A percentile compares a stretch with the other conserved stretches of the same genome.
These are phyloP conservation scores for Sarcophaga variegata DNA, from an alignment of 2,888 invertebrate species.

Conservation along the genomic window DNA sequence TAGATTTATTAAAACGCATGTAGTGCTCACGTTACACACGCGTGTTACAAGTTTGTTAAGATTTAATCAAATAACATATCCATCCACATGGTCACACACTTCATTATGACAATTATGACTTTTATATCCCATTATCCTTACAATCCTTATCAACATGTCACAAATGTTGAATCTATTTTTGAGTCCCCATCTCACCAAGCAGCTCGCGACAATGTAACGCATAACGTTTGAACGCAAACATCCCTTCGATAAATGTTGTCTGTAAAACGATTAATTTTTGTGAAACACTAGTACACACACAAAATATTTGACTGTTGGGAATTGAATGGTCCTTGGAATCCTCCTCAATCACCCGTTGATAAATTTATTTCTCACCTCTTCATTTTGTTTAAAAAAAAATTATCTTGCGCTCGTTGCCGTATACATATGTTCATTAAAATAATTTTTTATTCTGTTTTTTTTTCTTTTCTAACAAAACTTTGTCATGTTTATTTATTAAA, in stretches of 20 bases:
- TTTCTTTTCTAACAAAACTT: too few relatives aligned
- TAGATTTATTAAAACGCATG: not conserved
- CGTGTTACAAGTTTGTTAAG: slow-evolving; percentile 13
- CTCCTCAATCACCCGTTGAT: not conserved
- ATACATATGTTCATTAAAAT: too few relatives aligned
- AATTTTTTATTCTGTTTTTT: too few relatives aligned
- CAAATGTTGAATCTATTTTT: not conserved
- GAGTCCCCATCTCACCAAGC: too few relatives aligned
- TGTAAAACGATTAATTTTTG: slow-evolving; percentile 17
- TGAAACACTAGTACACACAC: not conserved
- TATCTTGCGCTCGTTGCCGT: too few relatives aligned
- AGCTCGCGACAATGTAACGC: too few relatives aligned
- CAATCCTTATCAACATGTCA: not conserved
- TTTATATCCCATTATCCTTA: not conserved
- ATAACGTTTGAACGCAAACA: too few relatives aligned
- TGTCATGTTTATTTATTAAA: too few relatives aligned
- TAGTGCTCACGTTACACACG: not conserved
- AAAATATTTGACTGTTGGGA: not conserved
- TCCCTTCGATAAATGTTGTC: too few relatives aligned
- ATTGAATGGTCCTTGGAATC: not conserved
- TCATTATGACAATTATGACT: slow-evolving; percentile 17
- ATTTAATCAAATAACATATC: slow-evolving; percentile 13
- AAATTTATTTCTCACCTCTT: not conserved
- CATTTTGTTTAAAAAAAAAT: too few relatives aligned
- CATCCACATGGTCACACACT: not conserved